Evolutionary conservation across 1,140 invertebrate genomes (phyloP).

Genomic region (Anoplophora glabripennis): DNA sequence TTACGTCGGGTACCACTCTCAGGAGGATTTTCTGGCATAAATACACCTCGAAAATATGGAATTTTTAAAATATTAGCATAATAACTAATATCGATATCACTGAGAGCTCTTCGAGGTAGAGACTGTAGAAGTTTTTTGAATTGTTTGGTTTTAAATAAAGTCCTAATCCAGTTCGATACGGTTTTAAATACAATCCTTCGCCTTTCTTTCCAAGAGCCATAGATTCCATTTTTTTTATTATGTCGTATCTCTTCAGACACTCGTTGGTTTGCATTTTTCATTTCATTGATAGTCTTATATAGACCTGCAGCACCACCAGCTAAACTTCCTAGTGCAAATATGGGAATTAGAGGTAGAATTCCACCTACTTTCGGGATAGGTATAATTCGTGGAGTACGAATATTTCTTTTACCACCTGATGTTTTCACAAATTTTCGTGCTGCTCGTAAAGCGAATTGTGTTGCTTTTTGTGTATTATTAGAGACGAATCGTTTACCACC

Average conservation of each 20-base stretch:
- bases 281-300: constrained; percentile 41
- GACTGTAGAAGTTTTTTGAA: constrained; percentile 28
- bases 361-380: constrained; percentile 44
- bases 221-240: constrained; percentile 44
- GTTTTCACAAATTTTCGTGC: no score
- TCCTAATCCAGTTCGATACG: constrained; percentile 2
- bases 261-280: constrained; percentile 31
- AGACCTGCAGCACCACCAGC: constrained; percentile 39
- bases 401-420: constrained; percentile 13
- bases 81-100: constrained; percentile 33
- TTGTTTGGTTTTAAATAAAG: background rate
- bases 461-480: constrained; percentile 13
- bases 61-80: constrained; percentile 26
- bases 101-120: constrained; percentile 32
- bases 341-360: constrained; percentile 43
- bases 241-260: constrained; percentile 40
- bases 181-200: constrained; percentile 39
- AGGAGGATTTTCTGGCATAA: constrained; percentile 42
- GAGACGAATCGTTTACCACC: background rate
- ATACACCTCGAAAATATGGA: constrained; percentile 43
- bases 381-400: constrained; percentile 36
- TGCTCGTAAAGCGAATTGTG: background rate
- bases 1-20: constrained; percentile 20
- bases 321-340: constrained; percentile 40
- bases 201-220: constrained; percentile 36